Percentiles rank a stretch among this genome's conserved stretches.
These are phyloP conservation scores for Laticauda colubrina DNA, from an alignment of 2,113 vertebrate species.

Conservation along the genomic window DNA sequence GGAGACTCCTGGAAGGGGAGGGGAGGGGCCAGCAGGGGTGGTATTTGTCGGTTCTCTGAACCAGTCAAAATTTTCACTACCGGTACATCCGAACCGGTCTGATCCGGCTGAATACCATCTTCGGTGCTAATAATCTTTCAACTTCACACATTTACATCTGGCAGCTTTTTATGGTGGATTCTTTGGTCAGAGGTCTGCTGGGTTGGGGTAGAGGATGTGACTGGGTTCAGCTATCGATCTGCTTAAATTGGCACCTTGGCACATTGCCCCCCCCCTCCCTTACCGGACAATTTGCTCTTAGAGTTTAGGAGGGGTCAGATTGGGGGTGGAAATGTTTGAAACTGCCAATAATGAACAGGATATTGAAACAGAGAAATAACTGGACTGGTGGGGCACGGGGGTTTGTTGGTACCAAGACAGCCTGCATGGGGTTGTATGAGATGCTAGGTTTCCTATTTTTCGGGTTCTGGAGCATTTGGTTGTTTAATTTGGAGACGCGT, in stretches of 20 bases:
- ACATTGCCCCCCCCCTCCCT: no score
- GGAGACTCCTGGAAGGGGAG: no score
- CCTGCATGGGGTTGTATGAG: neutral
- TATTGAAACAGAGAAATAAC: slow-evolving; percentile 16
- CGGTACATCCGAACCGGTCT: no score
- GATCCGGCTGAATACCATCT: no score
- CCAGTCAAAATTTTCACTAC: no score
- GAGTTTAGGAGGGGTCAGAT: neutral
- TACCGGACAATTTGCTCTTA: slow-evolving; percentile 9
- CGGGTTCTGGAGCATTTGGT: neutral
- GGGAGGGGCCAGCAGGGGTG: no score
- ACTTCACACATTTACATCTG: no score
- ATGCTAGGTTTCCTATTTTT: neutral
- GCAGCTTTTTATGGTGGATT: neutral
- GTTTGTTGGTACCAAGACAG: slow-evolving; percentile 24
- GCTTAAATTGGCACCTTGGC: slow-evolving; percentile 9
- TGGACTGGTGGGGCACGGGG: neutral
- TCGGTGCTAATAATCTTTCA: no score
- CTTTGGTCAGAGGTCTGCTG: slow-evolving; percentile 23
- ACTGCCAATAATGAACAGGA: neutral
- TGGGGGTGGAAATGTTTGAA: neutral
- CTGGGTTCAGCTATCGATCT: neutral
- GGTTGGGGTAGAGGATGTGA: neutral
- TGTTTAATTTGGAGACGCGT: slow-evolving; percentile 9
- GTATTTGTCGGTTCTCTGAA: no score